phyloP scores from a whole-genome alignment of 2,888 invertebrate genomes.

The Hirtodrosophila trivittata region DNA sequence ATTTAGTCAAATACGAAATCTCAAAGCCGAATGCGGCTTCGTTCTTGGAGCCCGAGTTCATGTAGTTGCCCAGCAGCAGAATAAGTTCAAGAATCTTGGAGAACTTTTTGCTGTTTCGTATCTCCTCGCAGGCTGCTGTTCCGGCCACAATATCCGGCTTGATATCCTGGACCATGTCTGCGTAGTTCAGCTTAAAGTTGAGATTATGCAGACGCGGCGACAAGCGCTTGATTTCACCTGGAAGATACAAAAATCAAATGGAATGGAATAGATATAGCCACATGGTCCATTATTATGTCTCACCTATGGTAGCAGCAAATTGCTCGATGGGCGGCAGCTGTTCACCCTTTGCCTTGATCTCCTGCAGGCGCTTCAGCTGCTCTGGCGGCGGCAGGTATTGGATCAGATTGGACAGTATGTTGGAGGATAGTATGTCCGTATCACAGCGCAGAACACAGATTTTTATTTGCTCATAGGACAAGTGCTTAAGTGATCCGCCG shows the following conservation, averaged over 20 bases:
- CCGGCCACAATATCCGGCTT: constrained; percentile 94
- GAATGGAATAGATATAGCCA: neutral
- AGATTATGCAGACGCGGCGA: constrained; percentile 94
- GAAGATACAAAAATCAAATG: neutral
- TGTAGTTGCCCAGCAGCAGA: constrained; percentile 96
- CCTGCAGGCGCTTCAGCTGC: constrained; percentile 92
- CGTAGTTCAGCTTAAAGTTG: constrained; percentile 94
- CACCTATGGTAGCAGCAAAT: constrained; percentile 93
- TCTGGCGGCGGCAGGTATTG: constrained; percentile 96
- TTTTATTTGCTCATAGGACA: constrained; percentile 92
- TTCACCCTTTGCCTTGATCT: constrained; percentile 89
- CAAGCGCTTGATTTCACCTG: constrained; percentile 92
- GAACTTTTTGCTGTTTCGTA: constrained; percentile 94
- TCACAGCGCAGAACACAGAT: constrained; percentile 94
- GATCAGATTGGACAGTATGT: constrained; percentile 94
- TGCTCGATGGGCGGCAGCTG: constrained; percentile 97
- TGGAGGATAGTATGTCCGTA: constrained; percentile 92
- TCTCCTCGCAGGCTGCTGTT: constrained; percentile 97
- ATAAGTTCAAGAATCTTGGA: constrained; percentile 94
- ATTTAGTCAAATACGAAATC: constrained; percentile 96
- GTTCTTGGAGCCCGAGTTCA: constrained; percentile 97
- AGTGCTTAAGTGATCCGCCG: constrained; percentile 93
- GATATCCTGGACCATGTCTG: constrained; percentile 89
- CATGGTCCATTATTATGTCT: constrained; percentile 1
- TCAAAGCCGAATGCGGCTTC: constrained; percentile 98